phyloP scores from a whole-genome alignment of 2,888 invertebrate genomes.

The Ormyrus rosae region DNA sequence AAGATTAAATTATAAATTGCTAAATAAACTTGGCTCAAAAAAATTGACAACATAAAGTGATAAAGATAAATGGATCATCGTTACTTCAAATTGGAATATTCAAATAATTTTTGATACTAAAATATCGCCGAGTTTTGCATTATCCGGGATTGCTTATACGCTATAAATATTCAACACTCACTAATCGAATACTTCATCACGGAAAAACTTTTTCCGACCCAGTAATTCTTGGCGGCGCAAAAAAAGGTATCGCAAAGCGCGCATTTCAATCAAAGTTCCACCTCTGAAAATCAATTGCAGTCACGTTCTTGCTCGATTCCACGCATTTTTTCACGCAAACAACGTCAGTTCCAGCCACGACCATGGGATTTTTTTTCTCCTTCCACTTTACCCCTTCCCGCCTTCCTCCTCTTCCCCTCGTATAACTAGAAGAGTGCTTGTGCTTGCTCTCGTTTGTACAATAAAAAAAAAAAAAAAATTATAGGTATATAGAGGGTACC shows the following conservation, averaged over 20 bases:
- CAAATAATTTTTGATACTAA: too few species aligned
- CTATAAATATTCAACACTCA: too few species aligned
- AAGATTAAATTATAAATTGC: too few species aligned
- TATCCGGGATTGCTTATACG: too few species aligned
- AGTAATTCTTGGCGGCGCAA: not conserved
- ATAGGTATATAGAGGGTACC: not conserved
- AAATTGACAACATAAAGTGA: too few species aligned
- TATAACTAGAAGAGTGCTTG: conserved; percentile 14
- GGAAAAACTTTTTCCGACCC: not conserved
- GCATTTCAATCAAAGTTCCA: not conserved
- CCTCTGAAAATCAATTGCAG: conserved; percentile 3
- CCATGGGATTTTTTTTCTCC: conserved; percentile 4
- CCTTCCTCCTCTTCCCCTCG: not conserved
- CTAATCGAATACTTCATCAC: not conserved
- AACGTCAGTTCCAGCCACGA: conserved; percentile 10
- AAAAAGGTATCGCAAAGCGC: not conserved
- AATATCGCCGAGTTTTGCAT: too few species aligned
- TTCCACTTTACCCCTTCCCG: not conserved
- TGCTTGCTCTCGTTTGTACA: not conserved
- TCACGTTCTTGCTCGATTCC: conserved; percentile 34
- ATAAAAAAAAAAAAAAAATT: not conserved
- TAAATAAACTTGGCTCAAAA: too few species aligned
- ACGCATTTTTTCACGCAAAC: conserved; percentile 30
- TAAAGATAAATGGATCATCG: too few species aligned
- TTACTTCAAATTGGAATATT: too few species aligned